These are phyloP conservation scores for Camponotus fellah DNA, from an alignment of 2,888 invertebrate genomes.

Conservation along the genomic window DNA sequence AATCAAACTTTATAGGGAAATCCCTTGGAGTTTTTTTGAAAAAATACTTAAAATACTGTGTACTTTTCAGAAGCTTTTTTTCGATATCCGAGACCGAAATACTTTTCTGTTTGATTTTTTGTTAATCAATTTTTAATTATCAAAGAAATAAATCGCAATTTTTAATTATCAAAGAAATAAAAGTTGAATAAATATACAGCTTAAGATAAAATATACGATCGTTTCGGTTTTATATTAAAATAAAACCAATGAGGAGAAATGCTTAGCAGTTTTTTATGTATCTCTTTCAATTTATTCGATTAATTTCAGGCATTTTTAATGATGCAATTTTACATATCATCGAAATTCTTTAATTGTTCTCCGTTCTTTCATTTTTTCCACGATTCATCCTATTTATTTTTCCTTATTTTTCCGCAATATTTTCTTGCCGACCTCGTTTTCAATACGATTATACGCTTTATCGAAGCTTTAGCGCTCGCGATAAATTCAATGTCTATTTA, in stretches of 20 bases:
- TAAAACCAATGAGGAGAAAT: not conserved
- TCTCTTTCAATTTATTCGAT: not conserved
- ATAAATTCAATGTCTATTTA: not conserved
- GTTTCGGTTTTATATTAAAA: not conserved
- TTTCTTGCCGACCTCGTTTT: not conserved
- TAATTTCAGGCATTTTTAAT: not conserved
- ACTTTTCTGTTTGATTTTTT: not conserved
- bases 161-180: not conserved
- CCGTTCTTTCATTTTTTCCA: constrained; percentile 6
- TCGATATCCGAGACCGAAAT: not conserved
- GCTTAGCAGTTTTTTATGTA: not conserved
- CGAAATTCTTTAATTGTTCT: not conserved
- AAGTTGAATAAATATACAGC: not conserved
- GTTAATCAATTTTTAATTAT: not conserved
- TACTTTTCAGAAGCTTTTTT: not conserved
- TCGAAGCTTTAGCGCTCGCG: not conserved
- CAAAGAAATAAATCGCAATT: not conserved
- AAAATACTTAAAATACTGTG: not conserved
- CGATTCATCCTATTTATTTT: not conserved
- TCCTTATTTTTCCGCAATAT: not conserved
- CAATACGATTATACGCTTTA: constrained; percentile 13
- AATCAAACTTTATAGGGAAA: not conserved
- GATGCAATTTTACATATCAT: not conserved
- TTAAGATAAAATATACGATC: not conserved
- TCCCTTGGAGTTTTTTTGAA: not conserved